Conservation (phyloP, 2,113 vertebrate genomes). For the Papio anubis region DNA sequence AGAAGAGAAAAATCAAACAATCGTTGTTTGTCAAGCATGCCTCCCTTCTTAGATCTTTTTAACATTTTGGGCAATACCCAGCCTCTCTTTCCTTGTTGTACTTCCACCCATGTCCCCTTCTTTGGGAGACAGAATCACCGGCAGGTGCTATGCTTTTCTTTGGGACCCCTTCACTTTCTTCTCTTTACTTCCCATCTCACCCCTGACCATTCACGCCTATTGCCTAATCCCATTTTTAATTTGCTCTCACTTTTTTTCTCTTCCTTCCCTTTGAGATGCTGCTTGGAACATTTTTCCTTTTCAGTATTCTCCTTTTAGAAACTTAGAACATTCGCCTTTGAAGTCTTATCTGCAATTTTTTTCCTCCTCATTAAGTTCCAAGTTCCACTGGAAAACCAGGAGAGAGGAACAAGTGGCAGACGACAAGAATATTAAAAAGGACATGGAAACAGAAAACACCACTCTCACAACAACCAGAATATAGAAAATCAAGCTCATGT, state of each 20-base stretch:
- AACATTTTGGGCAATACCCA: fast-evolving
- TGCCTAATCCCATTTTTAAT: neutral
- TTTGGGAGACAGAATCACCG: neutral
- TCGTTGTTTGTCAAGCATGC: fast-evolving
- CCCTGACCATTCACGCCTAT: fast-evolving
- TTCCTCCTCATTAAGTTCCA: neutral
- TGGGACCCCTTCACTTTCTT: fast-evolving
- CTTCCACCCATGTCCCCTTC: fast-evolving
- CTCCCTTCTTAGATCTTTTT: neutral
- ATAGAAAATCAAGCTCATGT: fast-evolving
- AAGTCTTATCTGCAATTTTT: neutral
- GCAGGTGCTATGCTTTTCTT: fast-evolving
- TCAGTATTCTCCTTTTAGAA: neutral
- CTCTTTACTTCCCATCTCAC: too few relatives aligned
- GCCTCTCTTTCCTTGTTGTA: fast-evolving
- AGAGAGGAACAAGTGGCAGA: neutral
- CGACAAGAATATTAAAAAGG: neutral
- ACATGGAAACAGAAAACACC: neutral
- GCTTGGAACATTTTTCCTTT: neutral
- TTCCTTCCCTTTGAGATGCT: neutral
- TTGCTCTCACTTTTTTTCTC: neutral
- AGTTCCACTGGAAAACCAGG: neutral
- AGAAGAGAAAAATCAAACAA: neutral
- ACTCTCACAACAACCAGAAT: neutral
- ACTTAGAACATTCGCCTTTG: neutral